Percentiles rank a stretch among this genome's conserved stretches.
These are phyloP conservation scores for Axinella damicornis DNA, from an alignment of 37 sponge, comb jelly and placozoan species.

Conservation along the genomic window DNA sequence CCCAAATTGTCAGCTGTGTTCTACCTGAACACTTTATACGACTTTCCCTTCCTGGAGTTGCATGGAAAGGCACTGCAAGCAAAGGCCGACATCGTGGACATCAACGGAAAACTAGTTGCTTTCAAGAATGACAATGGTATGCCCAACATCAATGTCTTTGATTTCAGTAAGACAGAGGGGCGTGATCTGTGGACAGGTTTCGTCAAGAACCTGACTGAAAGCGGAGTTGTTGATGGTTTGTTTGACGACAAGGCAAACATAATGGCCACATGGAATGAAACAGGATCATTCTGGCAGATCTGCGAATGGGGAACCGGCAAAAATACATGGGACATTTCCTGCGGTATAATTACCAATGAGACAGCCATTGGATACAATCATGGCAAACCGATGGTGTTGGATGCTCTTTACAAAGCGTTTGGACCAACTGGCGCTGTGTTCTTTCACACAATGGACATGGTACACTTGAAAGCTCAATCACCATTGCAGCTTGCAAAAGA, in stretches of 20 bases:
- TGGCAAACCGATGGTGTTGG: slow-evolving; percentile 28
- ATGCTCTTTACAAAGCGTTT: slow-evolving; percentile 14
- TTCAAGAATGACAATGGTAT: slow-evolving; percentile 42
- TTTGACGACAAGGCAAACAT: slow-evolving; percentile 24
- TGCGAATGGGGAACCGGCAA: slow-evolving; percentile 39
- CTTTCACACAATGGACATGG: slow-evolving; percentile 20
- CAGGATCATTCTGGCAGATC: slow-evolving; percentile 32
- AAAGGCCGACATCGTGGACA: slow-evolving; percentile 5
- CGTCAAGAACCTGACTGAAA: slow-evolving; percentile 6
- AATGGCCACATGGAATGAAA: slow-evolving; percentile 27
- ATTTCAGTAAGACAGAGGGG: slow-evolving; percentile 6
- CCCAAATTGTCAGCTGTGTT: slow-evolving; percentile 23
- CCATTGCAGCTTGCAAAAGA: slow-evolving; percentile 4
- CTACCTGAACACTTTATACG: slow-evolving; percentile 36
- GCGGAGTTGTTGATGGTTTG: slow-evolving; percentile 21
- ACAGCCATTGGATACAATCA: slow-evolving; percentile 21
- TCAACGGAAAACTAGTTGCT: slow-evolving; percentile 23
- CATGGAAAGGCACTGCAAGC: slow-evolving; percentile 22
- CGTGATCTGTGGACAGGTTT: slow-evolving; percentile 36
- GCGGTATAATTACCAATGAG: slow-evolving; percentile 24
- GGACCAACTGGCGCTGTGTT: slow-evolving; percentile 20
- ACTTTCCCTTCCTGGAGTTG: slow-evolving; percentile 10
- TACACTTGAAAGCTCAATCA: neutral
- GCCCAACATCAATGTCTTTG: slow-evolving; percentile 28
- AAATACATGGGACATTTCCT: slow-evolving; percentile 23